Base-by-base conservation (phyloP, 2,888 invertebrate species). In the Rhagonycha fulva region DNA sequence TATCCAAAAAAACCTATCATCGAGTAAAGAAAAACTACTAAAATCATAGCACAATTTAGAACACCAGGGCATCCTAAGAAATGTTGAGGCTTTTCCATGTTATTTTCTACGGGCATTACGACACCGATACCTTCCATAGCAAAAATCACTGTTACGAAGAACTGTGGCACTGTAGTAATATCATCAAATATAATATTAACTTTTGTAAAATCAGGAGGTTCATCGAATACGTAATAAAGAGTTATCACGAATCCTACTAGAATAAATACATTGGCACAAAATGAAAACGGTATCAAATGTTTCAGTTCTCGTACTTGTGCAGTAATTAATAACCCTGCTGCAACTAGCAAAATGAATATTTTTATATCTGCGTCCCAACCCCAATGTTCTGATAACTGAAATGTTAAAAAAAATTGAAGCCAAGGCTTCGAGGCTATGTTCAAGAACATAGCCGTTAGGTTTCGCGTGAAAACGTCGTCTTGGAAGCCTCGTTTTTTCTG, bases 71-170 rank as follows among this genome's bases (percentile, higher is more conserved):
- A 93, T 3, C 93, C 93, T 32, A 97, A 91, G 85, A 95, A 95
- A 79, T 94, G 93, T 74, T 93, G 89, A 0, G 96, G 96, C 70
- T 93, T 93, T 23, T 90, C 91, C 97, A 98, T 97, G 66, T 94
- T 94, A 86, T 98, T 98, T 87, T 98, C 97, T 14, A 98, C 93
- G 0, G 98, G 98, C 91, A 98, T 93, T 12, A 98, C 95, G 70
- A 94, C 94, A 63, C 96, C 96, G 80, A 99, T 98, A 68, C 96
- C 97, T 89, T 99, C 99, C 92, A 99, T 98, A 2, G 99, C 97
- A 86, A 98, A 99, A 82, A 99, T 94, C 0, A 97, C 98, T 0
- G 98, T 98, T 71, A 98, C 91, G 86, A 99, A 96, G 88, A 97
- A 99, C 69, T 97, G 89, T 0, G 98, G 98, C 83, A 96, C 89